phyloP scores from a whole-genome alignment of 2,888 invertebrate species.

The Dendrolimus pini region DNA sequence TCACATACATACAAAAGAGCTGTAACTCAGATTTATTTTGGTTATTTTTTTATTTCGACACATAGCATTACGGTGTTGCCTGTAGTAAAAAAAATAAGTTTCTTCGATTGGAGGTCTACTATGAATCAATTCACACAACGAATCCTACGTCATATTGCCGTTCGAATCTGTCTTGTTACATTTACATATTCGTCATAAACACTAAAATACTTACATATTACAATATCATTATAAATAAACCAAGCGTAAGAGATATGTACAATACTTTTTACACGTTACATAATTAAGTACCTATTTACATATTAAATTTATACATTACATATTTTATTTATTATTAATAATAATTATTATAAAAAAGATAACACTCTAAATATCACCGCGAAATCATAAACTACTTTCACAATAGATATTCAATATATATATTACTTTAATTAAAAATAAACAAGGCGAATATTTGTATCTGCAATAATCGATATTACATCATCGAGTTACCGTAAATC shows the following conservation, averaged over 20 bases:
- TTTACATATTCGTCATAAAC: slow-evolving; percentile 40
- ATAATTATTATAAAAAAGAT: slow-evolving; percentile 46
- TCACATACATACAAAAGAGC: no score
- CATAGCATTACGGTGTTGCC: no score
- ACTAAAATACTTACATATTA: slow-evolving; percentile 40
- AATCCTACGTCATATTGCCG: not conserved
- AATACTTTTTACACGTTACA: slow-evolving; percentile 73
- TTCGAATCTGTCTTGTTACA: slow-evolving; percentile 32
- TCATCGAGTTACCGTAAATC: not conserved
- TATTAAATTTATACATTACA: slow-evolving; percentile 57
- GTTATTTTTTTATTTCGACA: no score
- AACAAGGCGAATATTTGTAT: slow-evolving; percentile 15
- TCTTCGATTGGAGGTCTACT: no score
- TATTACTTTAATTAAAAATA: slow-evolving; percentile 54
- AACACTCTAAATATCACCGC: slow-evolving; percentile 74
- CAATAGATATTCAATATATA: slow-evolving; percentile 66
- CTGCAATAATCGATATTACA: not conserved
- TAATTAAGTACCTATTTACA: slow-evolving; percentile 76
- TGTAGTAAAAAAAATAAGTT: no score
- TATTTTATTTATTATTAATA: slow-evolving; percentile 60
- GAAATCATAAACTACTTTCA: slow-evolving; percentile 74
- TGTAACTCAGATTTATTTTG: no score
- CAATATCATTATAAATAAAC: slow-evolving; percentile 64
- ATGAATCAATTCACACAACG: no score
- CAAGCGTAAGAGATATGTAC: slow-evolving; percentile 76